These are phyloP conservation scores for Pomatostomus ruficeps DNA, from an alignment of 2,113 vertebrate species.

Conservation along the genomic window DNA sequence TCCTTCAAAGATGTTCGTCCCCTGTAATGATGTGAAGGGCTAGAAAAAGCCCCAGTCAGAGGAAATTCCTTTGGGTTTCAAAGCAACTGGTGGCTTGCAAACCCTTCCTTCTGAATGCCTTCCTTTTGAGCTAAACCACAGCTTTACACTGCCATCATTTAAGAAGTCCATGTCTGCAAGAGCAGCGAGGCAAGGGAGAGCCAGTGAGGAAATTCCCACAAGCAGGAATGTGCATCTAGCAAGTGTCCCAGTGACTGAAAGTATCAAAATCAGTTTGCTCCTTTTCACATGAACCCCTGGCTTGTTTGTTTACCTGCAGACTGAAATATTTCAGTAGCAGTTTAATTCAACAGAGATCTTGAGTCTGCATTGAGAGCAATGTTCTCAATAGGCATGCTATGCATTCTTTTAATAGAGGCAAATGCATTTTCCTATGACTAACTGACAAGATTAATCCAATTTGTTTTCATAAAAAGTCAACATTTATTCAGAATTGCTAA, in stretches of 20 bases:
- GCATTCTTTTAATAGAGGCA: conserved; percentile 38
- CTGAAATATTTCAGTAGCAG: not conserved
- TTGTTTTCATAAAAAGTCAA: conserved; percentile 40
- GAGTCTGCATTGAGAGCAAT: not conserved
- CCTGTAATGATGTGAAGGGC: not conserved
- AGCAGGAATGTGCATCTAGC: not conserved
- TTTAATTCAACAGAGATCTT: not conserved
- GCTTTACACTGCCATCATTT: not conserved
- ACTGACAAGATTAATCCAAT: conserved; percentile 50
- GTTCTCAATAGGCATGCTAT: not conserved
- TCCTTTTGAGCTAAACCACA: not conserved
- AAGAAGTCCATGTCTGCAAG: not conserved
- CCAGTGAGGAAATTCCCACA: not conserved
- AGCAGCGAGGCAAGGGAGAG: not conserved
- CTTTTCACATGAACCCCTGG: not conserved
- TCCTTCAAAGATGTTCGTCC: not conserved
- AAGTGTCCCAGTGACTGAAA: not conserved
- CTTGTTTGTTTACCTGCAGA: not conserved
- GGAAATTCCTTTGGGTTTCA: not conserved
- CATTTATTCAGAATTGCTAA: not conserved
- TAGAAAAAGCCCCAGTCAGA: not conserved
- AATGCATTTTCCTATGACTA: conserved; percentile 48
- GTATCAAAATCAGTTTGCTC: not conserved
- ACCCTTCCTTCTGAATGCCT: not conserved
- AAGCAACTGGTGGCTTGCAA: not conserved